phyloP scores from a whole-genome alignment of 2,797 vertebrate genomes.

The Momotus momota region DNA sequence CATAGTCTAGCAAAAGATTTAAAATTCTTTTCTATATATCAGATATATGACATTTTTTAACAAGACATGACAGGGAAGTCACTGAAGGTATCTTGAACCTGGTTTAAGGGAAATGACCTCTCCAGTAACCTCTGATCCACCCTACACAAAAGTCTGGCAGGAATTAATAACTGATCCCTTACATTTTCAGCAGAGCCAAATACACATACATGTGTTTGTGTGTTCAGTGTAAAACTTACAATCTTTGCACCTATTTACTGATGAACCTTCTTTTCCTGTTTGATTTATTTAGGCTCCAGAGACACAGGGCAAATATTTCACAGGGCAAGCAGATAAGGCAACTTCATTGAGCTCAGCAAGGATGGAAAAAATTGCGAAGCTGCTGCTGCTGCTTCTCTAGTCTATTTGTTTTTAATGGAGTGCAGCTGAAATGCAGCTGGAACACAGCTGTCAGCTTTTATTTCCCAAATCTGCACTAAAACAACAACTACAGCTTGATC shows the following conservation, averaged over 20 bases:
- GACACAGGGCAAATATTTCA: constrained; percentile 34
- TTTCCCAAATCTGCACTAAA: constrained; percentile 73
- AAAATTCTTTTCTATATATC: neutral
- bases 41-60: neutral
- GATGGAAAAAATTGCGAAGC: constrained; percentile 45
- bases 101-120: neutral
- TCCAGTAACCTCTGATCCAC: neutral
- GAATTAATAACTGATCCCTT: constrained; percentile 3
- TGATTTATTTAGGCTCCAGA: constrained; percentile 55
- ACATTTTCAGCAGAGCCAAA: neutral
- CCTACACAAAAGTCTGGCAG: neutral
- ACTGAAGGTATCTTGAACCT: neutral
- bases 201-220: neutral
- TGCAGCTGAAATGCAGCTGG: constrained; percentile 74
- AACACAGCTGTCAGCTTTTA: constrained; percentile 70
- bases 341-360: neutral
- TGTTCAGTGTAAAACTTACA: neutral
- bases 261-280: constrained; percentile 28
- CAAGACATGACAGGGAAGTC: neutral
- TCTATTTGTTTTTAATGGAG: constrained; percentile 43
- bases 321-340: constrained; percentile 25
- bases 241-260: neutral
- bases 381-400: neutral
- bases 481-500: constrained; percentile 66
- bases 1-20: neutral